Evolutionary conservation across 1,140 invertebrate species (phyloP), one percentile per base, ranked within the genome.

Genomic region (Anastrepha ludens): DNA sequence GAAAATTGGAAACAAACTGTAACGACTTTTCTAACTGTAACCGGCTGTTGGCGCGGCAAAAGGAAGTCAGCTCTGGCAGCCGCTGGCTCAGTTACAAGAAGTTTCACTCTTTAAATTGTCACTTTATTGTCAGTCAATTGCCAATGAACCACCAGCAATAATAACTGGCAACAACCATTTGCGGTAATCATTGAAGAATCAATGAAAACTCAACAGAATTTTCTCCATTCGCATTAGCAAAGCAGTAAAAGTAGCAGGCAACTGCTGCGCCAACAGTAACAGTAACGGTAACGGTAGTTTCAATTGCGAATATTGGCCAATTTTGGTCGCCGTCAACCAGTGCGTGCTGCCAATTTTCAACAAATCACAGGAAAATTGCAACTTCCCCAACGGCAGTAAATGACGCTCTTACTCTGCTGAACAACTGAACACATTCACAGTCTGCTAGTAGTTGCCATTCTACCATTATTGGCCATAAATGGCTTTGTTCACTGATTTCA

Each of bases 181-280:
- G 20, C 9, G 74, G 47, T 41, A 58, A 81, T 2, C 70, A 74
- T 50, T 47, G 74, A 62, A 62, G 60, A 81, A 81, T 81, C 74
- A 81, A 81, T 81, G 74, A 81, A 81, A 55, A n/a, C 47, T 81
- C n/a, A 55, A 81, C 8, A 81, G 74, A 55, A 81, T 81, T 81
- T 81, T 81, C 74, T 55, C 74, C 74, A 81, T 8, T 50, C 41
- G 13, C 50, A 58, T 47, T 55, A 81, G 29, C 44, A 47, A 74
- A 44, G 39, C 39, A 70, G 41, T n/a, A 70, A 78, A 6, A 17
- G 20, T 11, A 13, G 74, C 47, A 15, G 5, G n/a, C 5, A 62
- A 62, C 13, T 62, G 60, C 15, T 13, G 13, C 60, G 15, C 4
- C 60, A 62, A 62, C n/a, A 29, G 29, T 29, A 29, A n/a, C 60